Evolutionary conservation across 2,888 invertebrate species (phyloP), one percentile per base, ranked within the genome.

Genomic region (Netelia virgata): DNA sequence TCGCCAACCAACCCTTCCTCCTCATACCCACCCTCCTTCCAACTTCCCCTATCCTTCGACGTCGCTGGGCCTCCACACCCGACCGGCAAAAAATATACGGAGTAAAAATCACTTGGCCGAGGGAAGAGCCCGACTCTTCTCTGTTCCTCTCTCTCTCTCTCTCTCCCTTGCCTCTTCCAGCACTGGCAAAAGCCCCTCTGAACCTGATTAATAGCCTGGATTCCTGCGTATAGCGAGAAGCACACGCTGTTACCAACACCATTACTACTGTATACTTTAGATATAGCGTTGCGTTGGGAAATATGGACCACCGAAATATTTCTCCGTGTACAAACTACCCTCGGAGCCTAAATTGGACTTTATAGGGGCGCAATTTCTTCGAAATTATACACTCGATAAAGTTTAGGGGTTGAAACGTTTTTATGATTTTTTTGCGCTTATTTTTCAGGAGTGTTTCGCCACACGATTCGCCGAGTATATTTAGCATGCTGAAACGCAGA

Each of bases 201-300:
- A 84, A 85, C 83, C 85, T 85, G 86, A 85, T 86, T 85, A 86
- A 86, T 86, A 83, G 86, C 84, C 85, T 70, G 77, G 82, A 86
- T 85, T 85, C 79, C 74, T 77, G 66, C 63, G 69, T 82, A 86
- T 70, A 78, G 14, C 74, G 69, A 23, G 63, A 72, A 50, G 36
- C 23, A 64, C 43, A n/a, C 11, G n/a, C 77, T 57, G 59, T 57
- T 66, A 47, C 23, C 47, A 14, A 43, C 55, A 59, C 66, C 16
- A 11, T 55, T 57, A 11, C 16, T 66, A 11, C 1, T 68, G 43
- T 36, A 14, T 57, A 23, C 18, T 9, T 36, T 36, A 36, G 36
- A 36, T 36, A 36, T 36, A 36, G 36, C 5, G 36, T 36, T 36
- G 3, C 36, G 36, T 36, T 36, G 36, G 36, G 36, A 36, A 36